phyloP scores from a whole-genome alignment of 2,888 invertebrate genomes.

The Andrena bucephala region DNA sequence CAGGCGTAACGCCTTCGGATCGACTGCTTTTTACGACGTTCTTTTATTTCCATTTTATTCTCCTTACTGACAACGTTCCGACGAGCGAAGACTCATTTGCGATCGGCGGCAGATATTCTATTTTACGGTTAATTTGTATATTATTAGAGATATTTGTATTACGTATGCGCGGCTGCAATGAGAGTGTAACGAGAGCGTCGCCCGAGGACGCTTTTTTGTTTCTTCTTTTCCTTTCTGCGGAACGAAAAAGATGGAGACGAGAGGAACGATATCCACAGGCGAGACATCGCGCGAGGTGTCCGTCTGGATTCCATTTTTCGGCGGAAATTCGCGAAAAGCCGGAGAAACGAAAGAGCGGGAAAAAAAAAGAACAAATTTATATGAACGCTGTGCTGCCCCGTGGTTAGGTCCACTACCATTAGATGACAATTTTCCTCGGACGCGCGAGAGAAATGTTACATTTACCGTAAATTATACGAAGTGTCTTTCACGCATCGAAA shows the following conservation, averaged over 20 bases:
- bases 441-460: constrained; percentile 65
- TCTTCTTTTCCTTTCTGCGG: constrained; percentile 46
- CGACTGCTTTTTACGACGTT: constrained; percentile 16
- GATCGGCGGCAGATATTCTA: constrained; percentile 66
- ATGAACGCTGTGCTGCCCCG: constrained; percentile 67
- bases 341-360: constrained; percentile 25
- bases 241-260: not conserved
- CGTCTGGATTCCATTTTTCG: constrained; percentile 50
- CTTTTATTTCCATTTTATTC: constrained; percentile 39
- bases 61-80: constrained; percentile 65
- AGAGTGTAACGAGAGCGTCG: constrained; percentile 28
- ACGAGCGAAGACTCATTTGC: constrained; percentile 68
- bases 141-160: constrained; percentile 80
- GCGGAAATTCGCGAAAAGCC: constrained; percentile 11
- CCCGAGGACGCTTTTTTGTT: constrained; percentile 27
- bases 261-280: constrained; percentile 49
- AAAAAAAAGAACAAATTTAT: constrained; percentile 5
- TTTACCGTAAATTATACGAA: constrained; percentile 72
- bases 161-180: constrained; percentile 72
- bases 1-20: constrained; percentile 22
- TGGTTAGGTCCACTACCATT: constrained; percentile 64
- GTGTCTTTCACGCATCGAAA: constrained; percentile 80
- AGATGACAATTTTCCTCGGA: constrained; percentile 66
- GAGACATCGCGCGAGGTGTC: constrained; percentile 27
- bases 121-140: constrained; percentile 77